Evolutionary conservation across 2,113 vertebrate genomes (phyloP).

Genomic region (Vidua macroura): DNA sequence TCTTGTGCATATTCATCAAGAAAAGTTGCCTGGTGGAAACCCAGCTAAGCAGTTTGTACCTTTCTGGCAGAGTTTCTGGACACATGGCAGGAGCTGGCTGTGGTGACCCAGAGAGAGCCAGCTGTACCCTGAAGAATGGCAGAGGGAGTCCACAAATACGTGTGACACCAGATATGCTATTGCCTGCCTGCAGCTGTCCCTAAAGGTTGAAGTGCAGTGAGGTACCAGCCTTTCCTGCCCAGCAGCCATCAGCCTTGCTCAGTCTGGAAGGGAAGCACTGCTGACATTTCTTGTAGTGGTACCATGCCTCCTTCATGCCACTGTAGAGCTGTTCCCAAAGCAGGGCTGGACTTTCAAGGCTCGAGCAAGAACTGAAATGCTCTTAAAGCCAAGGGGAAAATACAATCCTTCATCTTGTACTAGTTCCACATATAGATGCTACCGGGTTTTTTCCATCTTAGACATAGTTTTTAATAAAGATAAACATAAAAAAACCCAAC

Average conservation of each 20-base stretch:
- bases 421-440: neutral
- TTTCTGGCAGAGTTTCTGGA: neutral
- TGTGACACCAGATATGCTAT: neutral
- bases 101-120: neutral
- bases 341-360: neutral
- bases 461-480: neutral
- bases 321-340: neutral
- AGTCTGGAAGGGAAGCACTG: neutral
- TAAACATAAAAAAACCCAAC: neutral
- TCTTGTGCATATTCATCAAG: neutral
- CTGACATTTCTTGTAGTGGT: fast-evolving
- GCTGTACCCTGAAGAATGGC: neutral
- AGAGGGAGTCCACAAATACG: neutral
- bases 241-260: neutral
- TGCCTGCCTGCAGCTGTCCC: neutral
- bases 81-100: neutral
- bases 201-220: neutral
- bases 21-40: neutral
- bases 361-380: neutral
- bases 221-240: neutral
- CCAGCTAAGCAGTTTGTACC: neutral
- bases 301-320: neutral
- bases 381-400: neutral
- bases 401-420: neutral
- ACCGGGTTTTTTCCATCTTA: neutral